phyloP scores from a whole-genome alignment of 2,113 vertebrate species.

The Chaetodon trifascialis region DNA sequence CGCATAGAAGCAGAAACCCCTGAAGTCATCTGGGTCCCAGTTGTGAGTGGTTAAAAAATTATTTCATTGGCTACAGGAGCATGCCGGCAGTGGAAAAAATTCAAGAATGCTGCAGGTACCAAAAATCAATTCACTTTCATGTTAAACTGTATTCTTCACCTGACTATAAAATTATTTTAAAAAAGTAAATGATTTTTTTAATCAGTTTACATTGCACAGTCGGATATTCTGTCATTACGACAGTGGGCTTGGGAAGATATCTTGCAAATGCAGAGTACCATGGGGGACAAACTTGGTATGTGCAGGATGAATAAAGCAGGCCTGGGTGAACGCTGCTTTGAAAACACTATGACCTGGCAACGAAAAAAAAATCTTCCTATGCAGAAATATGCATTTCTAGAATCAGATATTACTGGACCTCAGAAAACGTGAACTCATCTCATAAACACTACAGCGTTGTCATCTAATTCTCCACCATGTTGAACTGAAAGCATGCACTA shows the following conservation, averaged over 20 bases:
- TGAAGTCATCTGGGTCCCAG: slow-evolving; percentile 8
- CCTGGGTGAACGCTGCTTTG: background rate
- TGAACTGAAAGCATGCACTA: slow-evolving; percentile 57
- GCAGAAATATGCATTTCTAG: slow-evolving; percentile 22
- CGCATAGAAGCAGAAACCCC: background rate
- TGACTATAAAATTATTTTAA: background rate
- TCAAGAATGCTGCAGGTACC: slow-evolving; percentile 23
- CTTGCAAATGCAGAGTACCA: background rate
- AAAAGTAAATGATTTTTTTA: background rate
- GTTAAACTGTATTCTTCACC: background rate
- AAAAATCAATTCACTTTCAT: slow-evolving; percentile 6
- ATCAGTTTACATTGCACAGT: background rate
- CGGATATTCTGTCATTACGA: background rate
- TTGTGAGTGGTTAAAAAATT: background rate
- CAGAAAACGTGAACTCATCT: background rate
- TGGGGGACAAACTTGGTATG: background rate
- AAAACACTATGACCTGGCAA: background rate
- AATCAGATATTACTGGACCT: background rate
- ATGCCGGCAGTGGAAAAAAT: background rate
- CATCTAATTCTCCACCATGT: slow-evolving; percentile 15
- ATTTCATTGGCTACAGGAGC: slow-evolving; percentile 6
- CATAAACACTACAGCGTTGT: background rate
- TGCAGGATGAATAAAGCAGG: background rate
- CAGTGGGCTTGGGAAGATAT: background rate
- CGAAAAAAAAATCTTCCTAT: background rate